A percentile compares a stretch with the other conserved stretches of the same genome.
These are phyloP conservation scores for Chromobotia macracanthus DNA, from an alignment of 2,797 vertebrate species.

Conservation along the genomic window DNA sequence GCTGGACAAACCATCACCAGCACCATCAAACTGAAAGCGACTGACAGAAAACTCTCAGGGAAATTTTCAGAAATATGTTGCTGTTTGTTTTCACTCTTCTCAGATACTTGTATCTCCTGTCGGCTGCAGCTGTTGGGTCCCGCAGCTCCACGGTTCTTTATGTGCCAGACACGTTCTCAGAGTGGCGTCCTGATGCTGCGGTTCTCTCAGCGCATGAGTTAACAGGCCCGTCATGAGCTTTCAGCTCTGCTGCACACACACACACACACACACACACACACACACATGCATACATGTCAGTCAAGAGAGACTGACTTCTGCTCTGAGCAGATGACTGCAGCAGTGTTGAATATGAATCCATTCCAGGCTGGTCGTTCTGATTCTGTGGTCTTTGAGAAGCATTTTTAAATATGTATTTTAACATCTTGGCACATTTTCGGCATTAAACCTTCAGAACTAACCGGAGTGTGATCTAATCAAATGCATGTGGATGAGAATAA, in stretches of 20 bases:
- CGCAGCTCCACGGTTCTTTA: background rate
- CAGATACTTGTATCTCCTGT: background rate
- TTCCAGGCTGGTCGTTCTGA: background rate
- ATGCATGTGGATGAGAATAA: background rate
- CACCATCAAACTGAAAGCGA: too few species aligned
- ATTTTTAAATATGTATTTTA: too few species aligned
- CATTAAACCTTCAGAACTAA: too few species aligned
- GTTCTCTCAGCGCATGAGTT: constrained; percentile 3
- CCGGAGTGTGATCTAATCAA: too few species aligned
- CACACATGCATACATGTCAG: too few species aligned
- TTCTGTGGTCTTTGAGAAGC: too few species aligned
- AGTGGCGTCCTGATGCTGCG: background rate
- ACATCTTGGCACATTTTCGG: too few species aligned
- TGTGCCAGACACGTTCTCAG: constrained; percentile 10
- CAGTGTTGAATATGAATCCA: background rate
- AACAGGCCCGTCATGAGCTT: background rate
- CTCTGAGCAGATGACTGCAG: too few species aligned
- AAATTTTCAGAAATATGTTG: too few species aligned
- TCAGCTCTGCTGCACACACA: background rate
- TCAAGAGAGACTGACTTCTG: background rate
- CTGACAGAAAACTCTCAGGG: too few species aligned
- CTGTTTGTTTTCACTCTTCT: background rate
- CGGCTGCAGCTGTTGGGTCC: background rate
- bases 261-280: too few species aligned
- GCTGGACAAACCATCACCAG: too few species aligned